A percentile compares a stretch with the other conserved stretches of the same genome.
These are phyloP conservation scores for Cecidostiba fungosa DNA, from an alignment of 2,888 invertebrate genomes.

Conservation along the genomic window DNA sequence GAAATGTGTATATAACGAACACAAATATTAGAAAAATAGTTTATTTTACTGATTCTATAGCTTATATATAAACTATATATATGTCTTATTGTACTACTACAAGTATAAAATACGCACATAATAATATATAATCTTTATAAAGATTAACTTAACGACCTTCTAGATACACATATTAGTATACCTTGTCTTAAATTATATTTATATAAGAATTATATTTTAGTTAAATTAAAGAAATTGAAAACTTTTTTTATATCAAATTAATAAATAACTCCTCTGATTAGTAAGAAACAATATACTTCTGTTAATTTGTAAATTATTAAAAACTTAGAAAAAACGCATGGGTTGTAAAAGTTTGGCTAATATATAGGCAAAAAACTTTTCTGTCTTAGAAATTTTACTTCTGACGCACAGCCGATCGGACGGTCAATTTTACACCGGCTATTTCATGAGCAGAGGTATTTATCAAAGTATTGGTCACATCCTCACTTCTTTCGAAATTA, in stretches of 20 bases:
- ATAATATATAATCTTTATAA: neutral
- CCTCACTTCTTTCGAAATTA: conserved; percentile 53
- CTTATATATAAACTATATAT: neutral
- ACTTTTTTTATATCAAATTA: neutral
- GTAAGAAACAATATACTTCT: neutral
- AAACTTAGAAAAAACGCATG: neutral
- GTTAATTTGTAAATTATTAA: neutral
- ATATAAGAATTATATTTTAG: neutral
- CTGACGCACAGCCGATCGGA: conserved; percentile 26
- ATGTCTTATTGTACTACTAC: no score
- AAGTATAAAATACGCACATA: neutral
- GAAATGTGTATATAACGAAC: no score
- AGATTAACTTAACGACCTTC: neutral
- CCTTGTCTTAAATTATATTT: neutral
- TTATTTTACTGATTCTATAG: neutral
- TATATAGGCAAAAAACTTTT: neutral
- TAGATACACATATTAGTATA: neutral
- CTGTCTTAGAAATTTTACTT: neutral
- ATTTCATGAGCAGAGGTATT: conserved; percentile 17
- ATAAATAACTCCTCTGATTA: neutral
- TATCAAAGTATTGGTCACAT: conserved; percentile 37
- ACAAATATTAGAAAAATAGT: neutral
- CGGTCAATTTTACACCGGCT: conserved; percentile 27
- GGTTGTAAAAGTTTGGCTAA: neutral
- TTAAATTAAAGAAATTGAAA: neutral